Conservation (phyloP, 92 coral and sea anemone species). For the Micromussa lordhowensis region DNA sequence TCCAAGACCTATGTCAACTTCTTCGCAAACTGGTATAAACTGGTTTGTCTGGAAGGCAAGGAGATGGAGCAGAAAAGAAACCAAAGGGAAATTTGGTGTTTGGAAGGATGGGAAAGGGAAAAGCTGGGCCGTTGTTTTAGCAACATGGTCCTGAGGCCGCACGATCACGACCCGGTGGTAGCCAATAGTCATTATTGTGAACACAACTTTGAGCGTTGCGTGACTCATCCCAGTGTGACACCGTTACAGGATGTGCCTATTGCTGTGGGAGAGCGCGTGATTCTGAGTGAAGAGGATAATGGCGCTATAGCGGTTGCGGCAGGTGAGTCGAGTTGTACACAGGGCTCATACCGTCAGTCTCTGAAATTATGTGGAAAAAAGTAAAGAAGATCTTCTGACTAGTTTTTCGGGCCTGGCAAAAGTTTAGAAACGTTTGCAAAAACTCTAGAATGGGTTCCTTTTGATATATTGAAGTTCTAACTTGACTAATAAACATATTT, state of each 20-base stretch:
- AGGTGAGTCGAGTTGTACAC: conserved; percentile 51
- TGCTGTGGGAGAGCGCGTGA: conserved; percentile 81
- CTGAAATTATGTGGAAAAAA: neutral
- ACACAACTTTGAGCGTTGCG: conserved; percentile 80
- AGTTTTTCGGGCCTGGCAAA: neutral
- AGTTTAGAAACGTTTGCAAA: neutral
- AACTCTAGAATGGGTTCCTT: too few species aligned
- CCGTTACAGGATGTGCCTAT: conserved; percentile 83
- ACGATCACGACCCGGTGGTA: conserved; percentile 29
- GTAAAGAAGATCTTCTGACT: neutral
- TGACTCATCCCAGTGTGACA: conserved; percentile 62
- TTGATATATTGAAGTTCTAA: too few species aligned
- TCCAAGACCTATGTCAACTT: conserved; percentile 71
- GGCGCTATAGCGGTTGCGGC: conserved; percentile 80
- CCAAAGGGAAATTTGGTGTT: conserved; percentile 90
- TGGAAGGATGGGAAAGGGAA: conserved; percentile 91
- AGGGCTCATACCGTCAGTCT: too few species aligned
- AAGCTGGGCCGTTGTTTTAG: conserved; percentile 91
- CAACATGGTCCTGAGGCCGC: conserved; percentile 76
- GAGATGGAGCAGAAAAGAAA: conserved; percentile 77
- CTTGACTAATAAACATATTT: too few species aligned
- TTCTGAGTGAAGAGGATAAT: conserved; percentile 80
- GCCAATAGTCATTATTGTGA: conserved; percentile 48
- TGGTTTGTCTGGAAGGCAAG: conserved; percentile 90
- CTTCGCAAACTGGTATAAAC: conserved; percentile 91